Base-by-base conservation (phyloP, 1,140 invertebrate genomes). In the Dendroctonus valens region DNA sequence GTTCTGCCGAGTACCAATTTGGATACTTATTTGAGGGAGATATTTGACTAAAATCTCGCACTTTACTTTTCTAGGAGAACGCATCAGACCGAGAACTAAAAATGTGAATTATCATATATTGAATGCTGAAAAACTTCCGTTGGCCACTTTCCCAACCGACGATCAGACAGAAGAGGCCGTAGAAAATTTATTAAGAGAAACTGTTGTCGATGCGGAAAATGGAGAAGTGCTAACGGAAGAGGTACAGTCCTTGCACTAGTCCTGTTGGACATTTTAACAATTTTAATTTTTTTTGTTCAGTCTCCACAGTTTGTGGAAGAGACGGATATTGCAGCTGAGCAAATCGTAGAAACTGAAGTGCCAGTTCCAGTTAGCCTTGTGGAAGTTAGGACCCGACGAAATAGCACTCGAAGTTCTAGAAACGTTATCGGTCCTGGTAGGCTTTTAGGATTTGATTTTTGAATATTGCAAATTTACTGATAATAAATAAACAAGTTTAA, bases 101-200 rank as follows among this genome's bases (percentile, higher is more conserved):
- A 86, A 87, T 60, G 85, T 87, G 0, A 84, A 81, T 69, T 86
- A 86, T 74, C 85, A 86, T 60, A 78, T 85, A n/a, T 80, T 78
- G 7, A 73, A 75, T 26, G 60, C 71, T 2, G 77, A 78, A 46
- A 79, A 79, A 65, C 60, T 72, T 8, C 77, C 77, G 3, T 26
- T 77, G 9, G 78, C 78, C 0, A 79, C 77, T 8, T 79, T 79
- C 52, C 77, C 79, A 53, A 62, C 69, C 42, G 71, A 71, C 42
- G 69, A 70, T 8, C 69, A 72, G 48, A 72, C 76, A 39, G 60
- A 69, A 11, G 68, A 74, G 50, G 73, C 76, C 6, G 73, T 76
- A 8, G 70, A 74, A 50, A 77, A 70, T 65, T 46, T 79, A 0
- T 54, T 77, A 42, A 74, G 72, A 62, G 70, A 73, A 12, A 15